Percentiles rank a stretch among this genome's conserved stretches.
These are phyloP conservation scores for Dasyornis broadbenti DNA, from an alignment of 2,113 vertebrate genomes.

Conservation along the genomic window DNA sequence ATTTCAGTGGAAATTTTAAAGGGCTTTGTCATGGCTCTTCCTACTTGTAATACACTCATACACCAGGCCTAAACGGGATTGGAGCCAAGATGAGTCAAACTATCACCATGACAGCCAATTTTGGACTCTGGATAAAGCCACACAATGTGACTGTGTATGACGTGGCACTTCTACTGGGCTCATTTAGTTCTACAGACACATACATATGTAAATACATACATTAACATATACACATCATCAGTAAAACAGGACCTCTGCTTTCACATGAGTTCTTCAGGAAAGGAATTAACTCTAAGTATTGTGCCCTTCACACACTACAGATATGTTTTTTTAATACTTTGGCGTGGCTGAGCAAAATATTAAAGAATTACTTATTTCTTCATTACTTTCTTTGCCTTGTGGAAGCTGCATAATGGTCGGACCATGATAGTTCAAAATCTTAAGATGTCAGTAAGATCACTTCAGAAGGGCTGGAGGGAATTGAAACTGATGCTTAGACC, in stretches of 20 bases:
- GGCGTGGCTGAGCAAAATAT: background rate
- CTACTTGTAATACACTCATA: background rate
- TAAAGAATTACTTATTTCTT: background rate
- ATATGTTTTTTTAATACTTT: background rate
- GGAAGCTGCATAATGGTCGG: background rate
- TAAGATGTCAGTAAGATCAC: background rate
- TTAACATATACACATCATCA: background rate
- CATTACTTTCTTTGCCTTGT: background rate
- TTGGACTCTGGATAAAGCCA: background rate
- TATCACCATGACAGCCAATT: background rate
- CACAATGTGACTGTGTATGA: background rate
- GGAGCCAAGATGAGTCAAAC: background rate
- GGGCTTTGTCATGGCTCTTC: background rate
- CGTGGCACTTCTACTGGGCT: background rate
- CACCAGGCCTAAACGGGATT: rapidly evolving
- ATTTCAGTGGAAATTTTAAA: background rate
- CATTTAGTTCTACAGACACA: background rate
- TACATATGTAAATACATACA: background rate
- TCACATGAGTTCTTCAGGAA: background rate
- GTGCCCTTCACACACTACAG: background rate
- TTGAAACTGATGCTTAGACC: background rate
- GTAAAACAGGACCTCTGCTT: background rate
- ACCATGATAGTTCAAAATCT: background rate
- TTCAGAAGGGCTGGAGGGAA: background rate
- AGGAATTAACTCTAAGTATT: background rate